Base-by-base conservation (phyloP, 64 coral and sea anemone species). In the Stichodactyla mertensii region DNA sequence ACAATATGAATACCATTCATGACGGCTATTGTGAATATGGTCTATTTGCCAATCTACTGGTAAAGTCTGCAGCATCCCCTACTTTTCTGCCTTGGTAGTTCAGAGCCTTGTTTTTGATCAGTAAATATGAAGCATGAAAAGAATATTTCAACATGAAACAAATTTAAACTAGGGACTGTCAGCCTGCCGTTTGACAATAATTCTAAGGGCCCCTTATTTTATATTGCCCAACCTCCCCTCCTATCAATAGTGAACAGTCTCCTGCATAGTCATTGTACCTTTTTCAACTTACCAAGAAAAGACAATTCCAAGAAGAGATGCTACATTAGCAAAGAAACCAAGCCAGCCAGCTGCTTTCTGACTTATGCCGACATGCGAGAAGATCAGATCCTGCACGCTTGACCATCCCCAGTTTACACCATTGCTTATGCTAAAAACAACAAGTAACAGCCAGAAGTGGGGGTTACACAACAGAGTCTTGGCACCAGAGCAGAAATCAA, bases 371-470 rank as follows among this genome's bases (percentile, higher is more conserved):
- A 97, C 94, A 27, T 87, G 83, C 7, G 94, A 89, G 20, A 97
- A 93, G 28, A 97, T 97, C 57, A 97, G 86, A 87, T 97, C 91
- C 52, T 97, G 94, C 4, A 97, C 94, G 85, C 94, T 97, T 7
- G 94, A 89, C 94, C 94, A 97, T n/a, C 91, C 94, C 94, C 94
- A 97, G 82, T 87, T 93, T 7, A 97, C 91, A 15, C 94, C 94
- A 59, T 92, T 93, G 15, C 91, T 97, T 11, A 97, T 5, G 15
- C 94, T 93, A 54, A 97, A 97, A 14, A 93, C 82, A 4, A 88
- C 15, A 11, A 97, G 26, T 24, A 97, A 22, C 15, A 93, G 52
- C 82, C 88, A 90, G 36, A 97, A 97, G 58, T 87, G 89, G 14
- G 77, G 60, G 77, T 97, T 97, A 10, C 83, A 61, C 3, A 97